Evolutionary conservation across 2,888 invertebrate species (phyloP), one percentile per base, ranked within the genome.

Genomic region (Ashinkailepas kermadecensis): DNA sequence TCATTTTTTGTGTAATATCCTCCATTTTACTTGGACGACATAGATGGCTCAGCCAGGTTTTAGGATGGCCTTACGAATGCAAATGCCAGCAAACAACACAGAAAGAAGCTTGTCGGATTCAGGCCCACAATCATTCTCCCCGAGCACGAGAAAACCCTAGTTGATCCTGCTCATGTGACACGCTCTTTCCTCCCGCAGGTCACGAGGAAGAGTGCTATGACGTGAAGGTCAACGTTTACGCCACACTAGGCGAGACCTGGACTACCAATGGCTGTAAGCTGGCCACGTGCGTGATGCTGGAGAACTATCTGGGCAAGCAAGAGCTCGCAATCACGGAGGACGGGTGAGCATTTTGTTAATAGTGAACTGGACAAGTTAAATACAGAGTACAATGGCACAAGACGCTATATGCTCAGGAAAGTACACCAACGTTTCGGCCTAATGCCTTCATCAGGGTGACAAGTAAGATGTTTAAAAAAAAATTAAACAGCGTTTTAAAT

Each of bases 211-310:
- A 80, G 85, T 84, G 80, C 86, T 84, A 8, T 85, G 82, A 82
- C 85, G 84, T 82, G 86, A 85, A 58, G 85, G 82, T 83, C 85
- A 86, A 80, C 85, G 85, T 82, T 86, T 85, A 81, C 85, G 85
- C 82, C 87, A 86, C 81, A 86, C 86, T 74, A 85, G 84, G 81
- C 86, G 84, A 82, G 84, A 83, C 82, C 86, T 84, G 82, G 88
- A 87, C 39, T 85, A 86, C 67, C 85, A 25, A 25, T 12, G 67
- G 67, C 25, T 67, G 67, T n/a, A 67, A 67, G 67, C 67, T 25
- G 67, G 67, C 67, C 67, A 67, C 67, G 4, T 67, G 67, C 13
- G 25, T 67, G 13, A 11, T 25, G 67, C 7, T 13, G 9, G 12
- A 23, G 25, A n/a, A 67, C 67, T 13, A 11, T 0, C 4, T 1